A percentile compares a stretch with the other conserved stretches of the same genome.
phyloP scores from a whole-genome alignment of 2,113 vertebrate genomes.

The Cheilinus undulatus region DNA sequence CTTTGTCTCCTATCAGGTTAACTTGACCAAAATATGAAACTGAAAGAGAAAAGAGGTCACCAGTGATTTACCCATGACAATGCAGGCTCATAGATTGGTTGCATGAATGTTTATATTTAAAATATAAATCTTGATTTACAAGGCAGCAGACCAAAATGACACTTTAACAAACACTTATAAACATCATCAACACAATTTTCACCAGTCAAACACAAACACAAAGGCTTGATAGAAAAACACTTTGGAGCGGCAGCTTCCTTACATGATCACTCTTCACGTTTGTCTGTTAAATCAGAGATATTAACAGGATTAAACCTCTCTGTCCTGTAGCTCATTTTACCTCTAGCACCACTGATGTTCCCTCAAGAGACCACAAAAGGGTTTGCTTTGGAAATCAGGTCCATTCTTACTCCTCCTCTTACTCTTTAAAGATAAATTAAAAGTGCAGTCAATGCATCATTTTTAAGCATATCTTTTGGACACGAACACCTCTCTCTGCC shows the following conservation, averaged over 20 bases:
- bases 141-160: conserved; percentile 31
- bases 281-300: neutral
- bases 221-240: conserved; percentile 8
- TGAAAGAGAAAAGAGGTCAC: conserved; percentile 1
- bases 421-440: neutral
- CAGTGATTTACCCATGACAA: neutral
- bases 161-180: conserved; percentile 21
- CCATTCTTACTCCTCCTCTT: neutral
- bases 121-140: conserved; percentile 4
- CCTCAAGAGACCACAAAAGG: neutral
- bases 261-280: neutral
- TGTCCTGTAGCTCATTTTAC: neutral
- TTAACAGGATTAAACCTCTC: neutral
- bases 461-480: neutral
- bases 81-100: neutral
- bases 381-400: neutral
- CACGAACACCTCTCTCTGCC: neutral
- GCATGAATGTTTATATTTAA: neutral
- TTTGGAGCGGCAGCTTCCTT: conserved; percentile 21
- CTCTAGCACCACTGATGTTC: neutral
- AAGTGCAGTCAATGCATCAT: neutral
- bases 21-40: conserved; percentile 14
- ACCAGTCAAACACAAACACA: conserved; percentile 25
- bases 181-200: conserved; percentile 10
- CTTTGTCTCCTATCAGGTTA: conserved; percentile 12